A percentile compares a stretch with the other conserved stretches of the same genome.
Evolutionary conservation across 2,888 invertebrate genomes (phyloP).

Genomic region (Autographa pulchrina): DNA sequence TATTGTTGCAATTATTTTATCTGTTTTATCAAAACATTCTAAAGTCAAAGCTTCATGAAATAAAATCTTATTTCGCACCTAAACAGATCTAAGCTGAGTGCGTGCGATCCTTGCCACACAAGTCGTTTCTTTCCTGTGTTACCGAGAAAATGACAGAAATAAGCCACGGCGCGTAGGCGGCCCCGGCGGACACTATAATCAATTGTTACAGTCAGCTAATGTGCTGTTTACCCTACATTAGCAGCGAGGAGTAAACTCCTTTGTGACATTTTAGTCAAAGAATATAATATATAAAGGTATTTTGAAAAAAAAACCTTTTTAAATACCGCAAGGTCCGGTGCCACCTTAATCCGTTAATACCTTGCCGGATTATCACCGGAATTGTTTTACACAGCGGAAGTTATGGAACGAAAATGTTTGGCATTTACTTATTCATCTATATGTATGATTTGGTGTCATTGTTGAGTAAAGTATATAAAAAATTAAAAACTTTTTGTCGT

Average conservation of each 20-base stretch:
- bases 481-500: neutral
- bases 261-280: constrained; percentile 72
- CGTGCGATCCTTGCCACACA: constrained; percentile 80
- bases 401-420: constrained; percentile 27
- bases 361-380: constrained; percentile 44
- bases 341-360: constrained; percentile 76
- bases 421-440: neutral
- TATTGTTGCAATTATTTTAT: constrained; percentile 2
- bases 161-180: constrained; percentile 67
- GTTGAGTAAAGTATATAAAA: neutral
- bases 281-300: constrained; percentile 63
- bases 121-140: constrained; percentile 75
- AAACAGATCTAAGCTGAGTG: constrained; percentile 75
- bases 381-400: constrained; percentile 31
- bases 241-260: constrained; percentile 74
- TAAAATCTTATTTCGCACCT: constrained; percentile 66
- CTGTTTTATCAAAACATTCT: neutral
- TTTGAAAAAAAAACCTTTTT: constrained; percentile 68
- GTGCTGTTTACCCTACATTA: constrained; percentile 84
- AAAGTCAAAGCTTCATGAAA: constrained; percentile 31
- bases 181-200: constrained; percentile 72
- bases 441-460: constrained; percentile 9
- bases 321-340: constrained; percentile 62
- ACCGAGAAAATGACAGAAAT: constrained; percentile 81
- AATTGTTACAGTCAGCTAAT: constrained; percentile 80